A percentile compares a stretch with the other conserved stretches of the same genome.
phyloP scores from a whole-genome alignment of 1,140 invertebrate genomes.

The Cecropterus lyciades region DNA sequence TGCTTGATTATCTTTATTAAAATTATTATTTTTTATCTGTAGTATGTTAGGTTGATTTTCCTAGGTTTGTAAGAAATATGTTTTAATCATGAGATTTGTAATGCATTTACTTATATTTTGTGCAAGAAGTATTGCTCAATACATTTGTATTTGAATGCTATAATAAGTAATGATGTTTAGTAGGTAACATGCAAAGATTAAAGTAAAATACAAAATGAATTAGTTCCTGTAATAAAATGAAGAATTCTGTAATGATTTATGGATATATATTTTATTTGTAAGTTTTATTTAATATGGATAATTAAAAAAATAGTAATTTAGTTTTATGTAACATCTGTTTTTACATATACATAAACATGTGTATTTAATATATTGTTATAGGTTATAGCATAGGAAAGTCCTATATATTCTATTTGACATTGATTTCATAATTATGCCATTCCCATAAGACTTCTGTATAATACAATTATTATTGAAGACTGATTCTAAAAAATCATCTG shows the following conservation, averaged over 20 bases:
- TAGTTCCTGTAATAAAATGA: neutral
- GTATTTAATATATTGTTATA: too few species aligned
- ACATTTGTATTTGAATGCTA: neutral
- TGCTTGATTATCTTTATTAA: neutral
- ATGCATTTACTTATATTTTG: neutral
- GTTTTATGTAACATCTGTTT: neutral
- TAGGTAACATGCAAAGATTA: neutral
- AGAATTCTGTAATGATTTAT: neutral
- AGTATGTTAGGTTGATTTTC: neutral
- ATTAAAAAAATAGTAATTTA: neutral
- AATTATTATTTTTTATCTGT: neutral
- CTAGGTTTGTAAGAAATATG: neutral
- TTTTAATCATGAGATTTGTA: neutral
- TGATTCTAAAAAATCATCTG: constrained; percentile 5
- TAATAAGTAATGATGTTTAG: neutral
- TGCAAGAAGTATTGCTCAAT: neutral
- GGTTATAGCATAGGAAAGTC: too few species aligned
- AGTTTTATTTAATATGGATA: neutral
- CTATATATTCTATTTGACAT: too few species aligned
- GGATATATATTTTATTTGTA: neutral
- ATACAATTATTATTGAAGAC: constrained; percentile 17
- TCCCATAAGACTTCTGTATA: neutral
- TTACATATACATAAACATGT: neutral
- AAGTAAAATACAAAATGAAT: neutral
- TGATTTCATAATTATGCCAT: constrained; percentile 6